A percentile compares a stretch with the other conserved stretches of the same genome.
Evolutionary conservation across 2,113 vertebrate genomes (phyloP).

Genomic region (Probosciger aterrimus): DNA sequence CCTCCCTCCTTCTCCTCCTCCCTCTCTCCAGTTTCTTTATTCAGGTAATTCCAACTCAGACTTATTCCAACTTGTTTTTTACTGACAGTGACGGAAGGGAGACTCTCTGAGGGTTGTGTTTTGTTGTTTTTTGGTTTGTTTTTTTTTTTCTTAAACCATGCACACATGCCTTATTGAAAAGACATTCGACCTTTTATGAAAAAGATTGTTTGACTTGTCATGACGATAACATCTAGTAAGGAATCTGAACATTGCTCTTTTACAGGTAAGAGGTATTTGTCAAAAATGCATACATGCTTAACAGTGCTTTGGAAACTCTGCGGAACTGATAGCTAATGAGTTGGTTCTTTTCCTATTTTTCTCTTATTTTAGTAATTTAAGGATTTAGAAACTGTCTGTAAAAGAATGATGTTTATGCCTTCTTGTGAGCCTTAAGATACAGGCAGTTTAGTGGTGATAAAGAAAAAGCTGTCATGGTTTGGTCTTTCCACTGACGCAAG

Average conservation of each 20-base stretch:
- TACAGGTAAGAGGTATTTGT: conserved; percentile 74
- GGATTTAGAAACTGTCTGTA: neutral
- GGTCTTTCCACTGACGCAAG: conserved; percentile 28
- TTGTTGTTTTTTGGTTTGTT: neutral
- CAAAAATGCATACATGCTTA: conserved; percentile 25
- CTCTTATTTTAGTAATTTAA: conserved; percentile 17
- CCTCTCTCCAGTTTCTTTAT: conserved; percentile 56
- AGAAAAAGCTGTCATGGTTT: conserved; percentile 12
- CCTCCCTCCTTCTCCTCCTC: conserved; percentile 5
- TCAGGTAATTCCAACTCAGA: conserved; percentile 79
- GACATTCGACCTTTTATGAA: conserved; percentile 5
- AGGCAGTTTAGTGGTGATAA: conserved; percentile 30
- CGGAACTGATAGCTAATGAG: conserved; percentile 20
- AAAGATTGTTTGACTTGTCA: conserved; percentile 45
- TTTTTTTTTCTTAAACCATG: neutral
- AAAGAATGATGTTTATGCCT: conserved; percentile 38
- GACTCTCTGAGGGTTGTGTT: neutral
- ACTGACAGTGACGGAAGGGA: conserved; percentile 69
- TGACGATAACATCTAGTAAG: conserved; percentile 60
- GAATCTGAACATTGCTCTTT: conserved; percentile 48
- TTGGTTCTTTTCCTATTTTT: conserved; percentile 5
- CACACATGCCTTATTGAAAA: conserved; percentile 43
- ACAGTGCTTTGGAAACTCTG: conserved; percentile 14
- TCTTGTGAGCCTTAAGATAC: conserved; percentile 26
- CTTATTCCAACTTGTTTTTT: conserved; percentile 79